phyloP scores from a whole-genome alignment of 2,888 invertebrate genomes.

The Dorcus hopei region DNA sequence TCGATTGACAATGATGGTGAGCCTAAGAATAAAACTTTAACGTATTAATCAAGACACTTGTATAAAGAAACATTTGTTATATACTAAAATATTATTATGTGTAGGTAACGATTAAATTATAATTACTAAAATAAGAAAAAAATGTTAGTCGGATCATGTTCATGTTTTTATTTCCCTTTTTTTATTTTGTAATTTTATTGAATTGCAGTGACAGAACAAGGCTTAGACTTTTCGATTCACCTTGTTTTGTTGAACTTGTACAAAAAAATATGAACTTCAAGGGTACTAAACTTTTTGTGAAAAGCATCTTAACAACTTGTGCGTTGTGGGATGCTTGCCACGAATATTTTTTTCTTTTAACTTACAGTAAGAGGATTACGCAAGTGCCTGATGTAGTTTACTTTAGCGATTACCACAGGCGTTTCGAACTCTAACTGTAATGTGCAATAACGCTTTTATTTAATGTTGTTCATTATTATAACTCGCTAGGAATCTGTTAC shows the following conservation, averaged over 20 bases:
- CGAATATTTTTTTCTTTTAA: slow-evolving; percentile 17
- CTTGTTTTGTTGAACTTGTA: slow-evolving; percentile 15
- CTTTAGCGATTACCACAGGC: slow-evolving; percentile 1
- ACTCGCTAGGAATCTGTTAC: slow-evolving; percentile 33
- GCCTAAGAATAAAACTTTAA: slow-evolving; percentile 15
- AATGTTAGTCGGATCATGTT: slow-evolving; percentile 19
- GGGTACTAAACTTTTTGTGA: slow-evolving; percentile 25
- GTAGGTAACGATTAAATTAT: slow-evolving; percentile 34
- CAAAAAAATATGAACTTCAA: slow-evolving; percentile 10
- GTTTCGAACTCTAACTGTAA: slow-evolving; percentile 29
- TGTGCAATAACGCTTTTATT: slow-evolving; percentile 43
- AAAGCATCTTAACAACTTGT: slow-evolving; percentile 23
- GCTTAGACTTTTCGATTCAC: not conserved
- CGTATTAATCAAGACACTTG: slow-evolving; percentile 12
- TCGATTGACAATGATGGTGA: slow-evolving; percentile 11
- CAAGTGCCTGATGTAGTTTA: not conserved
- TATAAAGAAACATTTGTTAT: slow-evolving; percentile 29
- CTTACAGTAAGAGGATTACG: slow-evolving; percentile 21
- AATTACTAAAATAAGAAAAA: slow-evolving; percentile 12
- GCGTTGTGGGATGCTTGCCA: slow-evolving; percentile 20
- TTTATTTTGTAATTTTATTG: slow-evolving; percentile 1
- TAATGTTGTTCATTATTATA: slow-evolving; percentile 46
- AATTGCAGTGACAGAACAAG: not conserved
- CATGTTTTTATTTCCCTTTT: slow-evolving; percentile 12
- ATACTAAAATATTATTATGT: slow-evolving; percentile 30